Percentiles rank a stretch among this genome's conserved stretches.
These are phyloP conservation scores for Adela reaumurella DNA, from an alignment of 2,888 invertebrate species.

Conservation along the genomic window DNA sequence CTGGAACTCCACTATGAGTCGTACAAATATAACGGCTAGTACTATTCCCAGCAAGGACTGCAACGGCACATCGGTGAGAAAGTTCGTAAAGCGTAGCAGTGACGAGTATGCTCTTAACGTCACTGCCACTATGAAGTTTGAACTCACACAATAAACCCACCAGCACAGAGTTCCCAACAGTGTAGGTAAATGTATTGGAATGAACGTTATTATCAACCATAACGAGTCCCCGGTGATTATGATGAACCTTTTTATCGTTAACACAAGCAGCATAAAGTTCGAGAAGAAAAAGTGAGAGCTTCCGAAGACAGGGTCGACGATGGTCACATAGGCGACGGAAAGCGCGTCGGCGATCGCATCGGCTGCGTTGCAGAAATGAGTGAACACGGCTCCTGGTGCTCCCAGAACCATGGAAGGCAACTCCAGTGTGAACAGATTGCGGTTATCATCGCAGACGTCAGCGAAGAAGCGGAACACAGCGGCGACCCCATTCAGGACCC, in stretches of 20 bases:
- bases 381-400: neutral
- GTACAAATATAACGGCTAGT: constrained; percentile 30
- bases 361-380: neutral
- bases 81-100: constrained; percentile 36
- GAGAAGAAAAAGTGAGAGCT: neutral
- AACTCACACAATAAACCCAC: too few species aligned
- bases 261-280: neutral
- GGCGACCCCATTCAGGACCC: neutral
- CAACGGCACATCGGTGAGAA: constrained; percentile 44
- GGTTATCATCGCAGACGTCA: neutral
- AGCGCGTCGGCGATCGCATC: neutral
- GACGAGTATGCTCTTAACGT: constrained; percentile 31
- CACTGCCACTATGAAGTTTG: too few species aligned
- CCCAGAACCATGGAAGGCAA: neutral
- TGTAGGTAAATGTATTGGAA: constrained; percentile 37
- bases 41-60: constrained; percentile 41
- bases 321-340: neutral
- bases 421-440: neutral
- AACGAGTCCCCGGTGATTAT: constrained; percentile 34
- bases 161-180: too few species aligned
- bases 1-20: constrained; percentile 33
- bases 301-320: neutral
- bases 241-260: constrained; percentile 22
- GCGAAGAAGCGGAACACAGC: neutral
- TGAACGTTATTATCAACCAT: constrained; percentile 39